phyloP scores from a whole-genome alignment of 2,797 vertebrate genomes.

The Margarornis squamiger region DNA sequence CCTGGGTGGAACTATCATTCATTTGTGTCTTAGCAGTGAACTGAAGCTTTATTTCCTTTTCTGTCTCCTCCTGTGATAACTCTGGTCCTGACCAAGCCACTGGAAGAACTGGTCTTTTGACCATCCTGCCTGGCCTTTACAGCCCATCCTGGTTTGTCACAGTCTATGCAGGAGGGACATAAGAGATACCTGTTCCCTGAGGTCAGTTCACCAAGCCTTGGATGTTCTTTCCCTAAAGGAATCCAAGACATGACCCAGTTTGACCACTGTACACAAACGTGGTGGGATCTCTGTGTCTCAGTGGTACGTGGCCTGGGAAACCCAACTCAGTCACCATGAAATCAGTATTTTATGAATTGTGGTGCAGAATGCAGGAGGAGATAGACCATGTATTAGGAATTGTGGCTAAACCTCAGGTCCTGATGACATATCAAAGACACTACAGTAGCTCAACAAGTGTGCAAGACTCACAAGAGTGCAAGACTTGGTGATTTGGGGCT shows the following conservation, averaged over 20 bases:
- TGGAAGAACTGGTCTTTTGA: not conserved
- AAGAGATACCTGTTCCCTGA: not conserved
- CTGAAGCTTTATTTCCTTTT: not conserved
- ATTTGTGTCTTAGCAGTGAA: not conserved
- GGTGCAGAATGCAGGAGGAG: not conserved
- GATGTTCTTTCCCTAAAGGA: not conserved
- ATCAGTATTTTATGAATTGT: not conserved
- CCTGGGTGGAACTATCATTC: not conserved
- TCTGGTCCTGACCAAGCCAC: not conserved
- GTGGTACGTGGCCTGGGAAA: not conserved
- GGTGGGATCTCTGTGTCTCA: not conserved
- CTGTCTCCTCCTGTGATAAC: not conserved
- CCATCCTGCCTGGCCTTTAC: not conserved
- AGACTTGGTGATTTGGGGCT: not conserved
- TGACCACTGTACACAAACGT: not conserved
- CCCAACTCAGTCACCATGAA: fast-evolving
- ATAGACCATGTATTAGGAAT: not conserved
- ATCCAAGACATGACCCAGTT: not conserved
- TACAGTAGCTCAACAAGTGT: not conserved
- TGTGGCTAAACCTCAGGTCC: not conserved
- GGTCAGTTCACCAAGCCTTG: not conserved
- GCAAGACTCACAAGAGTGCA: not conserved
- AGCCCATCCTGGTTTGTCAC: not conserved
- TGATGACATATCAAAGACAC: not conserved
- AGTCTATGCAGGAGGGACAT: not conserved